Conservation (phyloP, 2,797 vertebrate species). For the Podarcis lilfordi region DNA sequence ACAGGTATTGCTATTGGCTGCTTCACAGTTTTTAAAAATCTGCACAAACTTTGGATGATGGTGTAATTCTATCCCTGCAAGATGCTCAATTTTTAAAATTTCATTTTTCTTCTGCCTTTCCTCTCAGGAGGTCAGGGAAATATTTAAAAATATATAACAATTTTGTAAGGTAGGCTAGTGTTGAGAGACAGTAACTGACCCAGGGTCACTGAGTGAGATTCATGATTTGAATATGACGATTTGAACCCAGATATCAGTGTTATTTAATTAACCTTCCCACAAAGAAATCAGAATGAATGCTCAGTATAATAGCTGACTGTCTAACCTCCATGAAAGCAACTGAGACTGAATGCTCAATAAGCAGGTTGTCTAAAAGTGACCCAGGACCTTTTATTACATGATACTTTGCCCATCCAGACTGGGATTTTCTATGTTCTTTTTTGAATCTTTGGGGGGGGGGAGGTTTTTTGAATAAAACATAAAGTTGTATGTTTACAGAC, state of each 20-base stretch:
- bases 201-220: not conserved
- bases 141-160: no score
- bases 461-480: no score
- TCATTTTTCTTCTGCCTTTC: not conserved
- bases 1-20: not conserved
- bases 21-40: not conserved
- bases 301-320: not conserved
- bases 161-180: not conserved
- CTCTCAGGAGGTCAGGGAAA: not conserved
- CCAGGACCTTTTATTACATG: not conserved
- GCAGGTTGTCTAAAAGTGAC: no score
- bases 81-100: not conserved
- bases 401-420: not conserved
- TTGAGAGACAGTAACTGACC: no score
- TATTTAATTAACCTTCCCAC: no score
- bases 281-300: not conserved
- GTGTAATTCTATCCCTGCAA: not conserved
- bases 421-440: not conserved
- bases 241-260: not conserved
- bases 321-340: not conserved
- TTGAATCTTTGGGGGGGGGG: no score
- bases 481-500: no score
- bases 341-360: no score
- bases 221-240: not conserved
- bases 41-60: not conserved